Conservation (phyloP, 2,113 vertebrate genomes). For the Caranx melampygus region DNA sequence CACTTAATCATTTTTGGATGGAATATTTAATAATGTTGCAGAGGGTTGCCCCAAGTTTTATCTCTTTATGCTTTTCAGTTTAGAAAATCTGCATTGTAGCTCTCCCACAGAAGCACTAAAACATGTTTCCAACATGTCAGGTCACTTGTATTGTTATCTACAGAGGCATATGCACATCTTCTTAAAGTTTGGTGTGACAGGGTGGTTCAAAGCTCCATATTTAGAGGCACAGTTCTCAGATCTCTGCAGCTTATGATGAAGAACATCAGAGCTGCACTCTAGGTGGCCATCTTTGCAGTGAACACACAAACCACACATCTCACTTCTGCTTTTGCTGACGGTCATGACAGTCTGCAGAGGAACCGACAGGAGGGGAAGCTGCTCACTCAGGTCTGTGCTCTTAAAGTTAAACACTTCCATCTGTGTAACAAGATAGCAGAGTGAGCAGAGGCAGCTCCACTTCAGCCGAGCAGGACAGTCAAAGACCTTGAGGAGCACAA, state of each 20-base stretch:
- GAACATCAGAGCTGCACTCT: constrained; percentile 41
- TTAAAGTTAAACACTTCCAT: constrained; percentile 84
- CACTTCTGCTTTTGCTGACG: constrained; percentile 78
- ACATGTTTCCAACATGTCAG: constrained; percentile 22
- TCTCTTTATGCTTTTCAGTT: constrained; percentile 49
- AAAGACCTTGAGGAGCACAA: constrained; percentile 85
- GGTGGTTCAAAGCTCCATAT: constrained; percentile 16
- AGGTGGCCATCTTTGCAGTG: constrained; percentile 62
- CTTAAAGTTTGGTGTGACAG: not conserved
- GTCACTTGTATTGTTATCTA: constrained; percentile 22
- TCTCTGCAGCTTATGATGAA: constrained; percentile 38
- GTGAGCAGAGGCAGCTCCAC: constrained; percentile 73
- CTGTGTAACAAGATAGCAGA: constrained; percentile 83
- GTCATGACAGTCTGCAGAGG: constrained; percentile 70
- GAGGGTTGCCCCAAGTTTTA: constrained; percentile 51
- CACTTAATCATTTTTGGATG: constrained; percentile 72
- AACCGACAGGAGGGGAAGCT: constrained; percentile 72
- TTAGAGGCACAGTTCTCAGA: constrained; percentile 34
- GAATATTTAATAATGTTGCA: constrained; percentile 67
- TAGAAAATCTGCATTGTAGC: not conserved
- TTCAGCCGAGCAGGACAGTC: constrained; percentile 74
- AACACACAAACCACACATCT: constrained; percentile 64
- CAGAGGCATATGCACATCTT: not conserved
- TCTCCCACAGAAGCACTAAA: constrained; percentile 18
- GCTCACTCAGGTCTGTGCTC: constrained; percentile 76